phyloP scores from a whole-genome alignment of 2,113 vertebrate species.

The Anarhynchus alexandrinus region DNA sequence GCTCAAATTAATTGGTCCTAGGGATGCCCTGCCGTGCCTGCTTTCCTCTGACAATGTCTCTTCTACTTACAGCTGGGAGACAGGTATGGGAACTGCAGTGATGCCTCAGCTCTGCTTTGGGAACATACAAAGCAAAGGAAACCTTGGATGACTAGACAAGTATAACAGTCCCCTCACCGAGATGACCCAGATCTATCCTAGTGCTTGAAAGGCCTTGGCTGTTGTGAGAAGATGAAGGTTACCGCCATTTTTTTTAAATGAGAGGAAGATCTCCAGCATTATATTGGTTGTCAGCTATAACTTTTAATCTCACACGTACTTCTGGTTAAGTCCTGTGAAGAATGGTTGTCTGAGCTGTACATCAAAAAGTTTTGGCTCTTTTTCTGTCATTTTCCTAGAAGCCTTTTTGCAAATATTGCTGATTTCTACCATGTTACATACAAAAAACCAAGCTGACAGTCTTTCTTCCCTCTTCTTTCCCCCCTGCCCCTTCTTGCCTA shows the following conservation, averaged over 20 bases:
- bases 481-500: background rate
- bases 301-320: background rate
- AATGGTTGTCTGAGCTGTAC: background rate
- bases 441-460: background rate
- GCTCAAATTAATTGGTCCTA: slow-evolving; percentile 27
- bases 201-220: background rate
- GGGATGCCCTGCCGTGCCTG: background rate
- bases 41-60: slow-evolving; percentile 25
- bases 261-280: background rate
- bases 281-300: background rate
- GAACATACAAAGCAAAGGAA: background rate
- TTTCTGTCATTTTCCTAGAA: background rate
- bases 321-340: background rate
- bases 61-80: background rate
- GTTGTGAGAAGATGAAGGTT: background rate
- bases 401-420: background rate
- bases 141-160: slow-evolving; percentile 9
- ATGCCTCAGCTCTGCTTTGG: background rate
- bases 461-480: background rate
- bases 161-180: background rate
- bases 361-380: background rate
- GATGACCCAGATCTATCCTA: slow-evolving; percentile 2
- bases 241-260: background rate
- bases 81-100: background rate
- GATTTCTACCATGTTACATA: background rate